These are phyloP conservation scores for Phragmatobia fuliginosa DNA, from an alignment of 2,888 invertebrate species.

Conservation along the genomic window DNA sequence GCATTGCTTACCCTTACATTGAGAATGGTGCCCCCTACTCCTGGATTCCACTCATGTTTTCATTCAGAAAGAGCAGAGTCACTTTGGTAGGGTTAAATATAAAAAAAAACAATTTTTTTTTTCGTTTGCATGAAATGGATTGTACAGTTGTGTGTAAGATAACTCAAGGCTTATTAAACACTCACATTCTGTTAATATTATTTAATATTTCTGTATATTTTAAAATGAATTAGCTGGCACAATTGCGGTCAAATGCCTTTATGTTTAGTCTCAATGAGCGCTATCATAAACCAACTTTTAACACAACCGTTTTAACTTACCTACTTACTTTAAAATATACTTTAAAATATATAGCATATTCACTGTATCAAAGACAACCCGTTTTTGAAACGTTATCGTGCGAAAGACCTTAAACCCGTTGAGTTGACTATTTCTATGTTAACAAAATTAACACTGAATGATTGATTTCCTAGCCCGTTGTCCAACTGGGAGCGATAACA, in stretches of 20 bases:
- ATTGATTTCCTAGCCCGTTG: slow-evolving; percentile 18
- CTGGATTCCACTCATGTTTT: too few species aligned
- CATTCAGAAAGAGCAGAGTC: too few species aligned
- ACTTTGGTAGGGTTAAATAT: too few species aligned
- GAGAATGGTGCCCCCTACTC: too few species aligned
- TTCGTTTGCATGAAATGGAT: too few species aligned
- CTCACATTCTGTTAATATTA: too few species aligned
- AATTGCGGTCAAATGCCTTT: neutral
- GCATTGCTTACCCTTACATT: too few species aligned
- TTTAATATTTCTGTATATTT: neutral
- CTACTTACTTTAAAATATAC: neutral
- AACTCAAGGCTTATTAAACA: too few species aligned
- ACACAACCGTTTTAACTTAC: neutral
- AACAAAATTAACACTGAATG: slow-evolving; percentile 14
- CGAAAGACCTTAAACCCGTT: slow-evolving; percentile 8
- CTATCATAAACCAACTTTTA: neutral
- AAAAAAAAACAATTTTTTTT: too few species aligned
- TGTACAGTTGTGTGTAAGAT: too few species aligned
- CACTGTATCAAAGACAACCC: neutral
- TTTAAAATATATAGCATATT: too few species aligned
- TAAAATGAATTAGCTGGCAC: neutral
- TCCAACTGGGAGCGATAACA: slow-evolving; percentile 16
- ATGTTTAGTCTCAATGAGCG: neutral
- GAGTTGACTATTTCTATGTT: slow-evolving; percentile 3
- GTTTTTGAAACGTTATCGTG: neutral